Percentiles rank a stretch among this genome's conserved stretches.
These are phyloP conservation scores for Stichopus horrens DNA, from an alignment of 53 echinoderm and acorn worm genomes.

Conservation along the genomic window DNA sequence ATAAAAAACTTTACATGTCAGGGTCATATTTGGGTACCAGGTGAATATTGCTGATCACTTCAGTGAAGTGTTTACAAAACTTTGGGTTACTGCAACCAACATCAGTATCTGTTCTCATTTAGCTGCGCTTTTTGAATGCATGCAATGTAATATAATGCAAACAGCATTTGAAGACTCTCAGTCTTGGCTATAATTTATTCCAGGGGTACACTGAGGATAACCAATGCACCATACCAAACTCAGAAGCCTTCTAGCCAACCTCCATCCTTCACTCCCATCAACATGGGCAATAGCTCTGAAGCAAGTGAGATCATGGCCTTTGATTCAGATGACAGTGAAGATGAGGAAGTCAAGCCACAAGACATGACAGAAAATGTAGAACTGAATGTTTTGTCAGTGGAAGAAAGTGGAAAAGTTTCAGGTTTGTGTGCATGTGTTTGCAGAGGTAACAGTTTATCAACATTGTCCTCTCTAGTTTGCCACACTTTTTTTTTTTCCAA, in stretches of 20 bases:
- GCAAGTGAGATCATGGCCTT: slow-evolving; percentile 98
- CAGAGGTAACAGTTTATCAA: too few relatives aligned
- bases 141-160: not conserved
- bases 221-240: slow-evolving; percentile 22
- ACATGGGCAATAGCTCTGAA: slow-evolving; percentile 40
- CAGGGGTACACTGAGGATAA: slow-evolving; percentile 44
- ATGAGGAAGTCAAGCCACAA: slow-evolving; percentile 70
- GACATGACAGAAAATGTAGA: slow-evolving; percentile 33
- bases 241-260: not conserved
- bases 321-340: slow-evolving; percentile 92
- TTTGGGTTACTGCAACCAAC: too few relatives aligned
- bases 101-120: too few relatives aligned
- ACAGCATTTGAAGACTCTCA: not conserved
- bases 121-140: too few relatives aligned
- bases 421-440: slow-evolving; percentile 1
- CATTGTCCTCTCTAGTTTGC: not conserved
- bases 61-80: too few relatives aligned
- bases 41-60: too few relatives aligned
- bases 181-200: not conserved
- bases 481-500: too few relatives aligned
- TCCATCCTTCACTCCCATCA: slow-evolving; percentile 48
- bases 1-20: not conserved
- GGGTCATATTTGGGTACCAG: not conserved
- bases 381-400: slow-evolving; percentile 29
- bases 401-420: slow-evolving; percentile 42